A percentile compares a stretch with the other conserved stretches of the same genome.
Evolutionary conservation across 2,888 invertebrate species (phyloP).

Genomic region (Phortica magna): DNA sequence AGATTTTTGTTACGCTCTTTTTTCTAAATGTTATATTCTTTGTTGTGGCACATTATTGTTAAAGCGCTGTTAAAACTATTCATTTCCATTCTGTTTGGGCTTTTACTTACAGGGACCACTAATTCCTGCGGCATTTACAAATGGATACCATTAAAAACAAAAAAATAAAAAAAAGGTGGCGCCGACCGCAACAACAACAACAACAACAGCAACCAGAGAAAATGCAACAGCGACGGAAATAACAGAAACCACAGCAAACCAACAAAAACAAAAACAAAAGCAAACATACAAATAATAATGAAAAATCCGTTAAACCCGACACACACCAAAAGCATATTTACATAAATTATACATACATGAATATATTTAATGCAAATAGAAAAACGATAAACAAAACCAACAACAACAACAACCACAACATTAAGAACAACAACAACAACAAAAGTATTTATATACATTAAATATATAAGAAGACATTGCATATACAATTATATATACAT

Average conservation of each 20-base stretch:
- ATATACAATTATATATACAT: slow-evolving; percentile 38
- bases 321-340: slow-evolving; percentile 57
- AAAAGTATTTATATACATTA: slow-evolving; percentile 41
- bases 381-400: not conserved
- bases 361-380: slow-evolving; percentile 59
- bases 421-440: not conserved
- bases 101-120: slow-evolving; percentile 88
- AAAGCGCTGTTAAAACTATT: slow-evolving; percentile 39
- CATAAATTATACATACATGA: slow-evolving; percentile 46
- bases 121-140: slow-evolving; percentile 99
- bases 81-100: slow-evolving; percentile 54
- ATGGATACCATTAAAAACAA: slow-evolving; percentile 91
- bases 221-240: slow-evolving; percentile 14
- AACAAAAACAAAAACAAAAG: slow-evolving; percentile 38
- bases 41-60: not conserved
- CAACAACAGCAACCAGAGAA: slow-evolving; percentile 29
- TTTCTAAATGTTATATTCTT: not conserved
- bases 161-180: slow-evolving; percentile 56
- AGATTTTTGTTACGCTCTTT: not conserved
- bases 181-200: slow-evolving; percentile 48
- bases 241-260: slow-evolving; percentile 31
- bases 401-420: slow-evolving; percentile 24
- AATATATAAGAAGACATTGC: slow-evolving; percentile 36
- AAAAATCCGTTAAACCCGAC: slow-evolving; percentile 62
- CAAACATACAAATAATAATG: slow-evolving; percentile 33